Evolutionary conservation across 2,797 vertebrate genomes (phyloP), one percentile per base, ranked within the genome.

Genomic region (Ambastaia sidthimunki): DNA sequence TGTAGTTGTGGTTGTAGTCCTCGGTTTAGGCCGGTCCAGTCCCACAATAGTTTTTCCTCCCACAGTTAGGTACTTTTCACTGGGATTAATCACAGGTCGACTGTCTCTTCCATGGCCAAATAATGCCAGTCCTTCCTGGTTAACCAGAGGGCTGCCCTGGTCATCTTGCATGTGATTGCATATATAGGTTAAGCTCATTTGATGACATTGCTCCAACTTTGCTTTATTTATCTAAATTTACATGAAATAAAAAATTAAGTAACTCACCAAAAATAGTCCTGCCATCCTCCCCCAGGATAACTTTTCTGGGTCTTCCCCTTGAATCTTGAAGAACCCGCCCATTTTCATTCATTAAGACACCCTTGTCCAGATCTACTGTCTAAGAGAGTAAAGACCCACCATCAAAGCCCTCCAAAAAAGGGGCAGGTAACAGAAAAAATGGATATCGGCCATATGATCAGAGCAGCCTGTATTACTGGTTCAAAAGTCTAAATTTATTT

Each of bases 301-400:
- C 94, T 87, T 95, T 94, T 55, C 96, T 96, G 57, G 98, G 96
- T 34, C 95, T 95, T 72, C 98, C 98, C 54, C 95, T 92, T 48
- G 97, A 97, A 87, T 99, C 97, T 86, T 99, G 97, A 63, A 99
- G 96, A 85, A 97, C 88, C 84, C 92, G 91, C 87, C 98, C 98
- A 85, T 98, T 96, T 78, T 94, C 91, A 54, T 99, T 99, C 93
- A 99, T 92, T 23, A 99, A 94, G 76, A 99, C 80, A 2, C 96
- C 96, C 75, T 90, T 93, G 48, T 96, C 94, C 83, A 99, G 92
- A 89, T 99, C 98, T 88, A 99, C 93, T 60, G 98, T 90, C 98
- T 99, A 90, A 63, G 25, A 77, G 47, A 76, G 74, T 65, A 69
- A 78, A 83, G 23, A 80, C 66, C 50, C 68, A 66, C 52, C 73